These are phyloP conservation scores for Rhabdomys dilectus DNA, from an alignment of 2,113 vertebrate species.

Conservation along the genomic window DNA sequence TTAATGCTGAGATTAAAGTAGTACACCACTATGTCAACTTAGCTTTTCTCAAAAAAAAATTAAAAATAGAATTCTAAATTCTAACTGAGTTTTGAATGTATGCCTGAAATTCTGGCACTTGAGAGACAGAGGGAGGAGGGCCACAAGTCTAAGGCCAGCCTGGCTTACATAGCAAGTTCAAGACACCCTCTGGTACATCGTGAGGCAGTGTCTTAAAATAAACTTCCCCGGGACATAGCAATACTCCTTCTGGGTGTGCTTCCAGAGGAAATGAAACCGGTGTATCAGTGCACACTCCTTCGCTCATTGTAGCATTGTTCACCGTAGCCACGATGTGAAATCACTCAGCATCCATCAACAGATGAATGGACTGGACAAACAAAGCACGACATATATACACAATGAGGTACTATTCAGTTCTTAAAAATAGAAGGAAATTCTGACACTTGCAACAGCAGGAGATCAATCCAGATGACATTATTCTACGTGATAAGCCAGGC, in stretches of 20 bases:
- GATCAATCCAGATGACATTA: neutral
- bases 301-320: neutral
- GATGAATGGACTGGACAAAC: neutral
- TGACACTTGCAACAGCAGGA: neutral
- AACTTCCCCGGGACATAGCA: neutral
- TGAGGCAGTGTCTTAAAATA: neutral
- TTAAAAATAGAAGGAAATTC: conserved; percentile 21
- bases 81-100: neutral
- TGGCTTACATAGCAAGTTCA: neutral
- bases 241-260: neutral
- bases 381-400: neutral
- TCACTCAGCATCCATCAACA: too few relatives aligned
- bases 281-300: neutral
- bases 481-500: neutral
- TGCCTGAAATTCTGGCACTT: neutral
- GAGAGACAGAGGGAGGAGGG: neutral
- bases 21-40: neutral
- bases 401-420: neutral
- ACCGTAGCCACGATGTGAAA: neutral
- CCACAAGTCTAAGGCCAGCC: neutral
- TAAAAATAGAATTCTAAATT: neutral
- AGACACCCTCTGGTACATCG: neutral
- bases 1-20: neutral
- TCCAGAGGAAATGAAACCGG: neutral
- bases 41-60: neutral